These are phyloP conservation scores for Zonotrichia leucophrys DNA, from an alignment of 2,113 vertebrate genomes.

Conservation along the genomic window DNA sequence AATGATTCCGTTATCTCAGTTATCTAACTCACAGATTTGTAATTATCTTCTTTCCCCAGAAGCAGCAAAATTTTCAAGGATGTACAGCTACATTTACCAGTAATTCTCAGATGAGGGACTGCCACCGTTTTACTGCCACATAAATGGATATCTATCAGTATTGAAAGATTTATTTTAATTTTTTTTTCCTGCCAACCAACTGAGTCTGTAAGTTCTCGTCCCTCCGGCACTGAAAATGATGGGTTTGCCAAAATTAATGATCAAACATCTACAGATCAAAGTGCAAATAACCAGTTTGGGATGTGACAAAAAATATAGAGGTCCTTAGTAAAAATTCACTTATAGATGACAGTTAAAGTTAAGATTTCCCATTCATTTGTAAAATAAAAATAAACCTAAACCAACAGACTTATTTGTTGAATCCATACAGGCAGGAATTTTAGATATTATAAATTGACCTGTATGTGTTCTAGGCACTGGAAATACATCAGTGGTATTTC, in stretches of 20 bases:
- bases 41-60: background rate
- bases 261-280: background rate
- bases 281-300: background rate
- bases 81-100: background rate
- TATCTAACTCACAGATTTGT: background rate
- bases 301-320: background rate
- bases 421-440: background rate
- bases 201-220: background rate
- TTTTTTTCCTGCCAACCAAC: background rate
- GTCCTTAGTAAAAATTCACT: background rate
- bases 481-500: background rate
- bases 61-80: background rate
- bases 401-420: background rate
- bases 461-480: background rate
- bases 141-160: background rate
- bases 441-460: background rate
- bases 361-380: background rate
- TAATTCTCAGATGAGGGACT: background rate
- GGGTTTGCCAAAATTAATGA: background rate
- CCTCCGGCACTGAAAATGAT: background rate
- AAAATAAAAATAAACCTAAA: background rate
- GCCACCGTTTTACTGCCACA: background rate
- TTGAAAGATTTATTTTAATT: background rate
- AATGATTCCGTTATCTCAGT: background rate
- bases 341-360: background rate